Conservation (phyloP, 2,888 invertebrate genomes). For the Drosophila acutilabella region DNA sequence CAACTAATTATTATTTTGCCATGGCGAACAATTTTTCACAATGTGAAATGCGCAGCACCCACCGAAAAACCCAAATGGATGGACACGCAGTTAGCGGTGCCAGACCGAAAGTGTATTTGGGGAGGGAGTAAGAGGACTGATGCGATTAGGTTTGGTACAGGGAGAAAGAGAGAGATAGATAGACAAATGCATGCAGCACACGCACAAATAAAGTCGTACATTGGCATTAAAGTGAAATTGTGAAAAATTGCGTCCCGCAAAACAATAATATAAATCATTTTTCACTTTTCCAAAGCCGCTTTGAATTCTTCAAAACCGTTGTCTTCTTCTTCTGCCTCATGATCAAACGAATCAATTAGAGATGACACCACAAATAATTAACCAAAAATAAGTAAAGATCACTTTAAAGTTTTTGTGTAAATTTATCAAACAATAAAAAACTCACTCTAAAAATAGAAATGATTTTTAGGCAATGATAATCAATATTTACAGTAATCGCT, state of each 20-base stretch:
- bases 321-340: neutral
- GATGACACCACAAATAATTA: slow-evolving; percentile 29
- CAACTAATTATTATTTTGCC: slow-evolving; percentile 16
- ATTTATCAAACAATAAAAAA: too few relatives aligned
- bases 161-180: neutral
- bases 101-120: slow-evolving; percentile 1
- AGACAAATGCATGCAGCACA: slow-evolving; percentile 11
- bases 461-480: too few relatives aligned
- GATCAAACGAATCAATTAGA: slow-evolving; percentile 32
- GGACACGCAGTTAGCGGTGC: slow-evolving; percentile 22
- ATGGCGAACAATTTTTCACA: slow-evolving; percentile 19
- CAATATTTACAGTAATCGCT: neutral
- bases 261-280: slow-evolving; percentile 52
- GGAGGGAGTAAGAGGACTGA: neutral
- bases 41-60: slow-evolving; percentile 45
- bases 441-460: too few relatives aligned
- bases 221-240: slow-evolving; percentile 69
- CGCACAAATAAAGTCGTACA: slow-evolving; percentile 60
- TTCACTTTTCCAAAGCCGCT: slow-evolving; percentile 64
- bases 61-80: slow-evolving; percentile 39
- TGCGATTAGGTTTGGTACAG: neutral
- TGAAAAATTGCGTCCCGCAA: slow-evolving; percentile 50
- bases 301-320: slow-evolving; percentile 33
- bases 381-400: too few relatives aligned
- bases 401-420: too few relatives aligned